Evolutionary conservation across 2,113 vertebrate genomes (phyloP).

Genomic region (Alligator mississippiensis): DNA sequence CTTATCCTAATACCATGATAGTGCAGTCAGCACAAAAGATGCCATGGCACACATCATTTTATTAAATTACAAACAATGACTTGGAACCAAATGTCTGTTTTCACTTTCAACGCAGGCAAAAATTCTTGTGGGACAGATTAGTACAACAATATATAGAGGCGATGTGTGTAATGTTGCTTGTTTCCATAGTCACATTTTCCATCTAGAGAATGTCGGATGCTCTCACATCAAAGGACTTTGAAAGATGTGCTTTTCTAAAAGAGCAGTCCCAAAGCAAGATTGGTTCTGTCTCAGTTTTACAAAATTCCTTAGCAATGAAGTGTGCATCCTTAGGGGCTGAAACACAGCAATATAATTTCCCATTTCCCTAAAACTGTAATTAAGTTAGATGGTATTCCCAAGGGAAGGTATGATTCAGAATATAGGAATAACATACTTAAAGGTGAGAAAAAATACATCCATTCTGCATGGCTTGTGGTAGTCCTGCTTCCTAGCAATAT

Average conservation of each 20-base stretch:
- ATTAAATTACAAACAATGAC: background rate
- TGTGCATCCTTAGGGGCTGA: background rate
- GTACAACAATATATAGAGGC: background rate
- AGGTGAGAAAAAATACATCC: background rate
- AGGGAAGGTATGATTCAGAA: conserved; percentile 43
- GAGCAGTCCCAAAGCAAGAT: background rate
- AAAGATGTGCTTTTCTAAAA: conserved; percentile 15
- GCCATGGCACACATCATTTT: background rate
- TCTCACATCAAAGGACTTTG: background rate
- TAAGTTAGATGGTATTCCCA: conserved; percentile 6
- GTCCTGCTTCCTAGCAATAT: conserved; percentile 32
- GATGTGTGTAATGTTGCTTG: background rate
- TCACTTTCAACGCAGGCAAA: background rate
- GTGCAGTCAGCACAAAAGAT: background rate
- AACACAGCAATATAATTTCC: conserved; percentile 22
- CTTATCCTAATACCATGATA: background rate
- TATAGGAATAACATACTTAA: background rate
- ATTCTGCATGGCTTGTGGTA: conserved; percentile 32
- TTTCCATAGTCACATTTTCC: background rate
- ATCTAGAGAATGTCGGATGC: background rate
- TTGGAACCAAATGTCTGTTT: conserved; percentile 14
- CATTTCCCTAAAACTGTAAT: conserved; percentile 3
- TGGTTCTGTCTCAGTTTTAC: background rate
- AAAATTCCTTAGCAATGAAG: conserved; percentile 12
- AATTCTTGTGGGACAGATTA: background rate